These are phyloP conservation scores for Phrynocephalus forsythii DNA, from an alignment of 2,797 vertebrate genomes.

Conservation along the genomic window DNA sequence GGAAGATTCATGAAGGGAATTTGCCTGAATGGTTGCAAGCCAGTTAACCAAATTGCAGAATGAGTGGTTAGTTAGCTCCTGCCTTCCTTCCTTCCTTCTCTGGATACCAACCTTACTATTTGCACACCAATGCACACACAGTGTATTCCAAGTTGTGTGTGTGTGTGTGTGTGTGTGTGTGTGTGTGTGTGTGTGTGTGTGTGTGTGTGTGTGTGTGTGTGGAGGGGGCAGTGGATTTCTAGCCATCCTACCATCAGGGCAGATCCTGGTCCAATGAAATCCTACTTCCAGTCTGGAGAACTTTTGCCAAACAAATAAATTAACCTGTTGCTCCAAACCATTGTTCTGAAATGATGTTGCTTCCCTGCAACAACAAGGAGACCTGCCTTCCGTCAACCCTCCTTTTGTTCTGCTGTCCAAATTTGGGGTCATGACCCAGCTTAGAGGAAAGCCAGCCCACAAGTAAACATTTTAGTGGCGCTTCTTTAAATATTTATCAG, in stretches of 20 bases:
- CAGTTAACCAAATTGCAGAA: neutral
- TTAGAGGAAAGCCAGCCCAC: slow-evolving; percentile 54
- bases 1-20: neutral
- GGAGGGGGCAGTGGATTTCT: neutral
- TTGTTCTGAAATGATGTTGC: slow-evolving; percentile 30
- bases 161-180: too few relatives aligned
- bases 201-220: neutral
- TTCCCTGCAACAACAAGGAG: slow-evolving; percentile 28
- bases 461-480: slow-evolving; percentile 45
- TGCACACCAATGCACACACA: neutral
- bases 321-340: slow-evolving; percentile 45
- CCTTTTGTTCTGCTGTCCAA: slow-evolving; percentile 65
- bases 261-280: neutral
- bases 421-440: slow-evolving; percentile 76
- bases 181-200: neutral
- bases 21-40: neutral
- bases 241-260: neutral
- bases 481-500: slow-evolving; percentile 65
- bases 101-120: neutral
- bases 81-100: neutral
- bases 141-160: neutral
- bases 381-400: slow-evolving; percentile 30
- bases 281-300: neutral
- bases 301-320: slow-evolving; percentile 12
- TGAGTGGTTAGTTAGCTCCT: neutral